These are phyloP conservation scores for Spodoptera litura DNA, from an alignment of 1,140 invertebrate species.

Conservation along the genomic window DNA sequence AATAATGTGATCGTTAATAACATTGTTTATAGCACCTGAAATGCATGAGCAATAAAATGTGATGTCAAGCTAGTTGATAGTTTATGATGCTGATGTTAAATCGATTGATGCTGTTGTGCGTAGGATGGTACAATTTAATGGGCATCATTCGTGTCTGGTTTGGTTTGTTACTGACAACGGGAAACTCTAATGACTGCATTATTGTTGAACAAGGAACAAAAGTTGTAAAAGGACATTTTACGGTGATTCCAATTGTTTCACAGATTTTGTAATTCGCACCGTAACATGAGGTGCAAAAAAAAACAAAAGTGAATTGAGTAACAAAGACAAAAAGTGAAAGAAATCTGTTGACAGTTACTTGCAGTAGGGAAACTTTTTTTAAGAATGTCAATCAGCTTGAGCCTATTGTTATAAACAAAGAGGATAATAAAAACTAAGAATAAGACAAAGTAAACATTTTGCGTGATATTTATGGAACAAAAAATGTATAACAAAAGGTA, in stretches of 20 bases:
- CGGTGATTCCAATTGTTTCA: too few relatives aligned
- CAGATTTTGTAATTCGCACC: background rate
- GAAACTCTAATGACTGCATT: background rate
- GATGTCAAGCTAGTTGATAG: conserved; percentile 35
- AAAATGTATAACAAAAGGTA: conserved; percentile 44
- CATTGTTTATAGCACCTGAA: conserved; percentile 40
- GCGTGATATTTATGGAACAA: conserved; percentile 48
- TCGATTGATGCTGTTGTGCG: conserved; percentile 25
- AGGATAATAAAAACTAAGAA: conserved; percentile 46
- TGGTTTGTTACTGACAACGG: background rate
- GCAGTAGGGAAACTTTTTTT: background rate
- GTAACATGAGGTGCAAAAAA: background rate
- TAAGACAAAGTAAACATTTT: conserved; percentile 50
- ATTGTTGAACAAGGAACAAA: too few relatives aligned
- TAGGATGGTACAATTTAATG: conserved; percentile 32
- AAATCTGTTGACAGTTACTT: conserved; percentile 10
- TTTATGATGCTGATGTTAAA: conserved; percentile 28
- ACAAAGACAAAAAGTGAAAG: background rate
- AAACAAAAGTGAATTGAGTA: conserved; percentile 21
- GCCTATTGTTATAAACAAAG: conserved; percentile 39
- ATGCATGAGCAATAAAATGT: conserved; percentile 36
- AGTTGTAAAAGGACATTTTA: too few relatives aligned
- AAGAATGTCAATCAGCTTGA: conserved; percentile 36
- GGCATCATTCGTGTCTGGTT: conserved; percentile 23
- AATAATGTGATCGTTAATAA: conserved; percentile 41